Conservation (phyloP, 2,888 invertebrate species). For the Cephus runcator region DNA sequence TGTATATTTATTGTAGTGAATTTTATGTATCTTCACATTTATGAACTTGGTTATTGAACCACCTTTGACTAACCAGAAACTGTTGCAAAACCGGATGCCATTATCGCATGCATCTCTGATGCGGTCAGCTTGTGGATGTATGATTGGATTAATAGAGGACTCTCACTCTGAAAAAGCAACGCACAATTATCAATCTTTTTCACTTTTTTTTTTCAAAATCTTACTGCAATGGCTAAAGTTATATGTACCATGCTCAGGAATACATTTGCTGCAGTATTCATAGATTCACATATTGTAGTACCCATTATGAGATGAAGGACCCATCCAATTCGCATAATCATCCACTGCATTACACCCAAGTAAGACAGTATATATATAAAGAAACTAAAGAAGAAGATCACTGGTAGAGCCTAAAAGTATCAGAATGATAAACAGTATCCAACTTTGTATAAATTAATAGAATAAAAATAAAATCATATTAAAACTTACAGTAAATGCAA, state of each 20-base stretch:
- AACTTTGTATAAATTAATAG: neutral
- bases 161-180: constrained; percentile 79
- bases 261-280: constrained; percentile 92
- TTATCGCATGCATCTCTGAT: constrained; percentile 92
- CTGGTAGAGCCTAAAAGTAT: constrained; percentile 78
- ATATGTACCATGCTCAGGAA: constrained; percentile 89
- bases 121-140: constrained; percentile 86
- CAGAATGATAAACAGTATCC: neutral
- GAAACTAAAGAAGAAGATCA: constrained; percentile 95
- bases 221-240: neutral
- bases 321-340: constrained; percentile 84
- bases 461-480: constrained; percentile 2
- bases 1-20: neutral
- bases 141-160: constrained; percentile 88
- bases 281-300: constrained; percentile 95
- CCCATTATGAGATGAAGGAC: constrained; percentile 77
- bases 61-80: constrained; percentile 78
- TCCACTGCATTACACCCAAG: constrained; percentile 87
- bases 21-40: neutral
- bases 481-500: constrained; percentile 84
- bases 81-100: constrained; percentile 95
- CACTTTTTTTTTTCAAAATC: neutral
- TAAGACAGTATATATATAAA: constrained; percentile 90
- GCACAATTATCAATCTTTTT: constrained; percentile 1
- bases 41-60: neutral